Percentiles rank a stretch among this genome's conserved stretches.
Conservation (phyloP, 2,888 invertebrate genomes). For the Microctonus hyperodae region DNA sequence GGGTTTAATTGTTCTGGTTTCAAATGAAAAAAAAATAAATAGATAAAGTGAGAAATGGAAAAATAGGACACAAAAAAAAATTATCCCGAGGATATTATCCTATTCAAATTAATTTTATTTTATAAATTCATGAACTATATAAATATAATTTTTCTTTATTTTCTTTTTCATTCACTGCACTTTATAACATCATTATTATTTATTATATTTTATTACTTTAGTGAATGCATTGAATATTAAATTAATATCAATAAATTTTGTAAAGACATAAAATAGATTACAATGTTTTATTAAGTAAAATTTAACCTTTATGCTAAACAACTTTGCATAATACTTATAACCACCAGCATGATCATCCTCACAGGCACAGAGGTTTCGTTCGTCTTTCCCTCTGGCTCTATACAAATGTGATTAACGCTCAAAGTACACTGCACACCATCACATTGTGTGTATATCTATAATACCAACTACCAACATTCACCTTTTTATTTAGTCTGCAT, state of each 20-base stretch:
- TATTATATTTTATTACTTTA: slow-evolving; percentile 4
- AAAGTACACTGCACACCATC: slow-evolving; percentile 28
- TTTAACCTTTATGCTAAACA: slow-evolving; percentile 27
- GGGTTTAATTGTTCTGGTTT: slow-evolving; percentile 37
- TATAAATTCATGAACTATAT: neutral
- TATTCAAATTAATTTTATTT: neutral
- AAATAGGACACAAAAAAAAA: too few species aligned
- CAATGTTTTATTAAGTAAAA: slow-evolving; percentile 13
- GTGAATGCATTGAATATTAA: slow-evolving; percentile 12
- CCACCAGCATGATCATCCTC: slow-evolving; percentile 2
- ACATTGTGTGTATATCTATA: too few species aligned
- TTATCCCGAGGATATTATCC: neutral
- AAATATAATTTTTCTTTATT: neutral
- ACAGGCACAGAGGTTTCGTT: neutral
- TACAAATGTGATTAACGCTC: slow-evolving; percentile 25
- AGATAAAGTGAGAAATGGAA: too few species aligned
- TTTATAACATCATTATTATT: neutral
- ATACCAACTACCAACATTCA: neutral
- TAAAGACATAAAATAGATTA: slow-evolving; percentile 22
- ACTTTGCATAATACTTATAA: slow-evolving; percentile 26
- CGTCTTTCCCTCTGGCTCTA: too few species aligned
- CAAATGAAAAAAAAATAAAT: neutral
- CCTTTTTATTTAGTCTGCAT: neutral
- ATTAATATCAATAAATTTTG: slow-evolving; percentile 8
- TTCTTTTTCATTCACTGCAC: neutral